Evolutionary conservation across 64 coral and sea anemone species (phyloP).

Genomic region (Hydrozoanthus tunicans): DNA sequence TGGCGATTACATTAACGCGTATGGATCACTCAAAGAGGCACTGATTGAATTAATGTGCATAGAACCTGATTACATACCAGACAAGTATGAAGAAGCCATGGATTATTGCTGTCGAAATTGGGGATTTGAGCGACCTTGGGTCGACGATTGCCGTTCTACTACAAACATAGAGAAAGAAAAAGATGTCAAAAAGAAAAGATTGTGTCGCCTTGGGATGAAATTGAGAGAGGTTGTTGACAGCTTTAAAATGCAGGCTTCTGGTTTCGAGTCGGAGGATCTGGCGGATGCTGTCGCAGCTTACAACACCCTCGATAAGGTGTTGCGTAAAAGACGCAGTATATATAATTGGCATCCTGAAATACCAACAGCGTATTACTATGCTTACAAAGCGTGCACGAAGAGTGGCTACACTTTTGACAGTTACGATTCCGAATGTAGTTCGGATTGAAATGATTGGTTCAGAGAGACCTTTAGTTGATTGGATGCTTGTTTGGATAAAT

Average conservation of each 20-base stretch:
- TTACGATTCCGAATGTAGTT: no score
- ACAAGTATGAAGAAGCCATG: no score
- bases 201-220: not conserved
- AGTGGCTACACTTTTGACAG: not conserved
- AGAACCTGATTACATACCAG: not conserved
- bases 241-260: not conserved
- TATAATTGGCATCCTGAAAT: no score
- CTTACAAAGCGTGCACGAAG: not conserved
- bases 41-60: constrained; percentile 28
- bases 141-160: not conserved
- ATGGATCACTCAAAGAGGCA: constrained; percentile 36
- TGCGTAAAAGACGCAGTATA: no score
- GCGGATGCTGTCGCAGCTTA: no score
- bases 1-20: not conserved
- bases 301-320: no score
- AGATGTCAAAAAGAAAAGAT: constrained; percentile 50
- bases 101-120: no score
- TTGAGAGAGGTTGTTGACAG: no score
- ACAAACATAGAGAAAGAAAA: constrained; percentile 49
- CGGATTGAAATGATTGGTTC: not conserved
- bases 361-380: no score
- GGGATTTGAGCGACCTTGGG: no score
- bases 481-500: not conserved
- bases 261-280: not conserved
- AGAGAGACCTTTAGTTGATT: constrained; percentile 18